Evolutionary conservation across 2,888 invertebrate genomes (phyloP), one percentile per base, ranked within the genome.

Genomic region (Piscicola geometra): DNA sequence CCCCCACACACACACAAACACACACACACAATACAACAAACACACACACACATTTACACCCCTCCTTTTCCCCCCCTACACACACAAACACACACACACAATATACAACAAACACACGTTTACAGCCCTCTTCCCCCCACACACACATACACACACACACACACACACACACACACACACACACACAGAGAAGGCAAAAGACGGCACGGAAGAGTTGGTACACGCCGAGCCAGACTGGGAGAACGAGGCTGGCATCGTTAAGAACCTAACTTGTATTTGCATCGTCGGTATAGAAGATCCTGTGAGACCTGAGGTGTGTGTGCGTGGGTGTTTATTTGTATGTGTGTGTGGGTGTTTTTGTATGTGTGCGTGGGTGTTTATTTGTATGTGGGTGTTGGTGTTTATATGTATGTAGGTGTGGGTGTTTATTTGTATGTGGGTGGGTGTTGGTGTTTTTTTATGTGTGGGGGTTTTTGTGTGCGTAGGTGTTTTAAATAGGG

Each of bases 281-380:
- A 93, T 99, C 79, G 94, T 97, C 80, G 99, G 99, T 80, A 97
- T 98, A 84, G 96, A 98, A 88, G 99, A 99, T 88, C 99, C 99
- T 35, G 99, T 99, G 78, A 89, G 99, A 84, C 76, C 77, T 9
- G 78, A 78, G 78, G 78, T 78, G 52, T 60, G 68, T 30, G 5
- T 56, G 33, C 1, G 28, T 25, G 32, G 1, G n/a, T n/a, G n/a
- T n/a, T n/a, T n/a, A n/a, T 12, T 30, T 50, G 71, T 5, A 12
- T 28, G 50, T 35, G 33, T 32, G 1, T 69, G 33, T 9, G 30
- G 21, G 30, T 36, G 15, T 12, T 1, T 0, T 36, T 69, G 25
- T 3, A 33, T 12, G 35, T 21, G 35, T 18, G 25, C 30, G 12
- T 15, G 32, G n/a, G 68, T n/a, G n/a, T n/a, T n/a, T n/a, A n/a